Evolutionary conservation across 2,113 vertebrate genomes (phyloP).

Genomic region (Pollachius pollachius): DNA sequence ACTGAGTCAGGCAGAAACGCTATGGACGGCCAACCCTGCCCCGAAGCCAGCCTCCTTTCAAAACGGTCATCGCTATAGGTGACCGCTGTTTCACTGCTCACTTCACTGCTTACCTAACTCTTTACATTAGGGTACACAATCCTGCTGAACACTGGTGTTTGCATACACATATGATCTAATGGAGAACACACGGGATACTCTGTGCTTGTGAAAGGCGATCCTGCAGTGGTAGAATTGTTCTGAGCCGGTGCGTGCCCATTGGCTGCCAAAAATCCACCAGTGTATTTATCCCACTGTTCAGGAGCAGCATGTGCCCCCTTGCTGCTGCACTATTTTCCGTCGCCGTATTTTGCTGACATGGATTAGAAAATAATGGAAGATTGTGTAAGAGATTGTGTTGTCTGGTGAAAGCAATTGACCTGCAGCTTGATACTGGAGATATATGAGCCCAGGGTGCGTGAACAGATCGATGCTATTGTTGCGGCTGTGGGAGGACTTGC

Average conservation of each 20-base stretch:
- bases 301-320: neutral
- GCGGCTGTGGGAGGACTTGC: constrained; percentile 21
- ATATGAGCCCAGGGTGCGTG: constrained; percentile 28
- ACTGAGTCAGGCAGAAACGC: neutral
- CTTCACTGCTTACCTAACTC: too few species aligned
- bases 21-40: neutral
- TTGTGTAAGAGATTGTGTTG: constrained; percentile 22
- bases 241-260: neutral
- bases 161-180: neutral
- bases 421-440: constrained; percentile 39
- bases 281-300: neutral
- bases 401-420: constrained; percentile 27
- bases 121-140: too few species aligned
- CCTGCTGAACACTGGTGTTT: neutral
- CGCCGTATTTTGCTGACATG: constrained; percentile 18
- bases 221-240: neutral
- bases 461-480: constrained; percentile 25
- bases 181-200: neutral
- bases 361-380: constrained; percentile 31
- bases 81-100: too few species aligned
- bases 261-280: neutral
- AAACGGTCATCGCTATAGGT: neutral
- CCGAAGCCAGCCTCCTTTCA: neutral
- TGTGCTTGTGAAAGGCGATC: neutral
- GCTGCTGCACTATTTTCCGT: neutral